These are phyloP conservation scores for Ictalurus punctatus DNA, from an alignment of 2,113 vertebrate species.

Conservation along the genomic window DNA sequence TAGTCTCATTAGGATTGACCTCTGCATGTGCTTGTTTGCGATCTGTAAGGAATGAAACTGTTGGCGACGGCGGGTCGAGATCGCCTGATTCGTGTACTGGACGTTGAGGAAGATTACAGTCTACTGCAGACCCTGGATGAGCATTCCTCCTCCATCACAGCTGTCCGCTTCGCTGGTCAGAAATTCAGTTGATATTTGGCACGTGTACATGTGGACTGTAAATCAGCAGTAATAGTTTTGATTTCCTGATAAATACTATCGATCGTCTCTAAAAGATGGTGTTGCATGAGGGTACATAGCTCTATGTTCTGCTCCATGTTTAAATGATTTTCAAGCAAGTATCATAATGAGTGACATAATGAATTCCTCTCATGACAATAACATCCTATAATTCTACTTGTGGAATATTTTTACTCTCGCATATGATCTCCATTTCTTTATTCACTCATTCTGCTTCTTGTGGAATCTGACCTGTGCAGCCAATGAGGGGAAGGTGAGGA, in stretches of 20 bases:
- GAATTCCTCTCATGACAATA: not conserved
- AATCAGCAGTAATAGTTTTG: no score
- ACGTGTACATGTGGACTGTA: not conserved
- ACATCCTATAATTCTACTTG: not conserved
- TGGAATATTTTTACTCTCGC: not conserved
- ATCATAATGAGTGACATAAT: not conserved
- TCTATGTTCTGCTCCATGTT: not conserved
- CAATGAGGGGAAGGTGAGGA: slow-evolving; percentile 67
- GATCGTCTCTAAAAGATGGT: not conserved
- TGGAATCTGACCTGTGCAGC: slow-evolving; percentile 52
- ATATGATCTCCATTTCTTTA: not conserved
- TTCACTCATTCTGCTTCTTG: not conserved
- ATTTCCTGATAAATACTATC: not conserved
- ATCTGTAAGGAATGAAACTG: slow-evolving; percentile 84
- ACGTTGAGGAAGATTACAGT: slow-evolving; percentile 85
- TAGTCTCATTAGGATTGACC: not conserved
- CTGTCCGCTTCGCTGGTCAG: slow-evolving; percentile 93
- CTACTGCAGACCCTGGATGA: slow-evolving; percentile 93
- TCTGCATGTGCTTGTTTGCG: slow-evolving; percentile 1
- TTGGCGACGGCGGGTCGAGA: slow-evolving; percentile 92
- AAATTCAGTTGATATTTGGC: not conserved
- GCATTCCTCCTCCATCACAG: slow-evolving; percentile 95
- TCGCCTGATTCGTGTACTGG: slow-evolving; percentile 89
- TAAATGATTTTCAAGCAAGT: not conserved
- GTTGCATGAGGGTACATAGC: not conserved